phyloP scores from a whole-genome alignment of 2,888 invertebrate genomes.

The Caenorhabditis sp. region DNA sequence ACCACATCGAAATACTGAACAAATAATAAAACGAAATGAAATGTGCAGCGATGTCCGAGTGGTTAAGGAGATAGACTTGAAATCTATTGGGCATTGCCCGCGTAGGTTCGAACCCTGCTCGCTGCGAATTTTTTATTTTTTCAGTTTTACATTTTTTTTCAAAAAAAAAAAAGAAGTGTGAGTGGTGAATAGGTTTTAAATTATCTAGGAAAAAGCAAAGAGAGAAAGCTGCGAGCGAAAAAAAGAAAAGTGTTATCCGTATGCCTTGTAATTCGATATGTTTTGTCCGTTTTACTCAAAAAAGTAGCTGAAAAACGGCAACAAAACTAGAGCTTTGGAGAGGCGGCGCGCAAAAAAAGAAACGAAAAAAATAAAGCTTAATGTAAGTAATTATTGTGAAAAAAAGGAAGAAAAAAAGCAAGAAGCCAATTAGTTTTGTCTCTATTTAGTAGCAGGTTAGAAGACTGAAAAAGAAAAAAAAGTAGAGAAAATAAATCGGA shows the following conservation, averaged over 20 bases:
- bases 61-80: constrained; percentile 78
- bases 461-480: constrained; percentile 10
- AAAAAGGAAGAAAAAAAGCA: neutral
- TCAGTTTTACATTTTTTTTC: neutral
- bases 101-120: constrained; percentile 79
- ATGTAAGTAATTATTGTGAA: constrained; percentile 3
- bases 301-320: neutral
- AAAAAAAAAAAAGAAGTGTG: too few species aligned
- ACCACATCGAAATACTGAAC: neutral
- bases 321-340: neutral
- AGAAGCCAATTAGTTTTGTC: constrained; percentile 27
- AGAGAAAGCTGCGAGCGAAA: neutral
- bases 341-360: neutral
- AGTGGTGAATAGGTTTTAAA: too few species aligned
- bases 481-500: constrained; percentile 16
- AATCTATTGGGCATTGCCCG: constrained; percentile 79
- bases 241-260: neutral
- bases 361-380: neutral
- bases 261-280: neutral
- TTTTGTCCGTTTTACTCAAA: constrained; percentile 1
- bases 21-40: neutral
- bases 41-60: constrained; percentile 60
- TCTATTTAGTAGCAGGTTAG: constrained; percentile 7
- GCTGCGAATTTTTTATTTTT: constrained; percentile 56
- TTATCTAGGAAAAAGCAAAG: too few species aligned